A percentile compares a stretch with the other conserved stretches of the same genome.
Conservation (phyloP, 2,113 vertebrate species). For the Tachysurus fulvidraco region DNA sequence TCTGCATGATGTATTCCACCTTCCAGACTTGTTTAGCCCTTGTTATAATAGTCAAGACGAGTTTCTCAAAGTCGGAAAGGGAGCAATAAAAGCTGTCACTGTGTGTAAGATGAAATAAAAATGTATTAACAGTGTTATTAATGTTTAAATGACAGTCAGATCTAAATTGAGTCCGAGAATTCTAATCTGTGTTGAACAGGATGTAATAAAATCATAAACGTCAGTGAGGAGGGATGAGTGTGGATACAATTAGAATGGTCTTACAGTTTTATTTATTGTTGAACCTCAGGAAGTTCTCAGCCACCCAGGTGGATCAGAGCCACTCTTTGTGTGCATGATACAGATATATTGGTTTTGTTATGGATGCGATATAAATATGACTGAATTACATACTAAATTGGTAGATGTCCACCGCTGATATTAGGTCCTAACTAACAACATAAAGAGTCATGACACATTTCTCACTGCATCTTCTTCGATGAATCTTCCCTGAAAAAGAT, state of each 20-base stretch:
- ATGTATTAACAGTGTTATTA: not conserved
- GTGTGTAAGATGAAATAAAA: not conserved
- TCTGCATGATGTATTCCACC: not conserved
- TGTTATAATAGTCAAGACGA: not conserved
- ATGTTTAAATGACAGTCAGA: not conserved
- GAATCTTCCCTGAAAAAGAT: not conserved
- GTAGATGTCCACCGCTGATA: not conserved
- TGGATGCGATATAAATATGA: not conserved
- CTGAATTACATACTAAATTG: not conserved
- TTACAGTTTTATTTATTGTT: not conserved
- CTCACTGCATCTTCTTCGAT: not conserved
- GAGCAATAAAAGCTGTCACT: not conserved
- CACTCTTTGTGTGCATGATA: not conserved
- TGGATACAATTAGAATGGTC: not conserved
- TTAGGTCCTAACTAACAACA: not conserved
- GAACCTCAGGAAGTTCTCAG: not conserved
- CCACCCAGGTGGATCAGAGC: not conserved
- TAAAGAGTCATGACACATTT: not conserved
- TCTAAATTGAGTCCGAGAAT: not conserved
- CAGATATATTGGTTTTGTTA: not conserved
- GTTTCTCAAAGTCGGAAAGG: not conserved
- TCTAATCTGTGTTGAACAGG: not conserved
- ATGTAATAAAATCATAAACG: not conserved
- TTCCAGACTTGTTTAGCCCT: not conserved
- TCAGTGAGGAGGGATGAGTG: not conserved